Base-by-base conservation (phyloP, 1,140 invertebrate genomes). In the Plutomurus gul region DNA sequence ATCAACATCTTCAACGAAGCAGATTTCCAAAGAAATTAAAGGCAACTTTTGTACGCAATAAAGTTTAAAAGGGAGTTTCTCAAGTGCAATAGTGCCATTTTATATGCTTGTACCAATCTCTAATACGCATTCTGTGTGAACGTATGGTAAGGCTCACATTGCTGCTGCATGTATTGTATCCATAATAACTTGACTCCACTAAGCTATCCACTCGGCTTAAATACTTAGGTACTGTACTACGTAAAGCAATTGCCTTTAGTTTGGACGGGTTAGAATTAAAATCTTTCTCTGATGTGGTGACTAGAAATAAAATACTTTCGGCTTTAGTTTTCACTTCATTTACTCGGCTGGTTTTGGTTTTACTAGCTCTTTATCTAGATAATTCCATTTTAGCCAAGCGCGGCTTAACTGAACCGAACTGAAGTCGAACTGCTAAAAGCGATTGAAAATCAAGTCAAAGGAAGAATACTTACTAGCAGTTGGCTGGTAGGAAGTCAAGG, bases 321-420 rank as follows among this genome's bases (percentile, higher is more conserved):
- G 56, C 56, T 65, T 65, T 65, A 65, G 56, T 65, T 65, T 65
- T 65, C 56, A 65, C 36, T 65, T 65, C 56, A 65, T 65, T 65
- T 65, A 36, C 56, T 65, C 25, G 3, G 27, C 10, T 27, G 56
- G 27, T 65, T 65, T 65, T 65, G 56, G 27, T 18, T 65, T 65
- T 65, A 65, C 22, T 27, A 33, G 25, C 56, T 65, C 56, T 65
- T 65, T 65, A 65, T 30, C 56, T 27, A 65, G n/a, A 65, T 65
- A 65, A 65, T 65, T 65, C 56, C 56, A 65, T 65, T 36, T 65
- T 65, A 65, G 56, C 30, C 56, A 4, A 33, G 51, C 51, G 16
- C 25, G 30, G 51, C 27, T 30, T 7, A 65, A 65, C 27, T 33
- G 10, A 27, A 33, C 56, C 30, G 49, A 65, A 65, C 56, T 65